Evolutionary conservation across 2,888 invertebrate species (phyloP), one percentile per base, ranked within the genome.

Genomic region (Acholoe squamosa): DNA sequence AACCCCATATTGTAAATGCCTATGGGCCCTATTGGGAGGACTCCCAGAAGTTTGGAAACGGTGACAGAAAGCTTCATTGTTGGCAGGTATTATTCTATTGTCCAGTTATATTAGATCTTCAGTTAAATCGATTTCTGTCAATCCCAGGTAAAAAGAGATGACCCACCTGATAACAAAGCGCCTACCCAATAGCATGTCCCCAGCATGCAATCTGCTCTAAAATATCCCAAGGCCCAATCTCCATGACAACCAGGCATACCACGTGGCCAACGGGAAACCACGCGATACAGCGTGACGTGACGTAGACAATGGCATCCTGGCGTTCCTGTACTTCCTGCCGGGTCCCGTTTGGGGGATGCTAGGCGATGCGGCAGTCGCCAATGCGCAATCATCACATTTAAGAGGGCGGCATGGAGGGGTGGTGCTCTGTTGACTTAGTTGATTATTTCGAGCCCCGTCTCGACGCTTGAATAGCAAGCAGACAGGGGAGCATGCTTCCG

Each of bases 301-400:
- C 61, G 19, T 0, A 61, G 61, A 61, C 61, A 61, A 61, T 61
- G 61, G 61, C 14, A 19, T 19, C 22, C 61, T n/a, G 14, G 61
- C 61, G 14, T 61, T n/a, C n/a, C 61, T n/a, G 12, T 3, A n/a
- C 61, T 61, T 61, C 61, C 61, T 43, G 61, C 19, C 19, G 61
- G 22, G 61, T 61, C 61, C 61, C 61, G 14, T n/a, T 61, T 19
- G 61, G 61, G 61, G 61, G 19, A 10, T 19, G n/a, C n/a, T n/a
- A n/a, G n/a, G n/a, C n/a, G n/a, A n/a, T 19, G n/a, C 61, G 3
- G 61, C n/a, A 19, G 61, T 61, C 61, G 61, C 61, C 61, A 61
- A 61, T 61, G 61, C n/a, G 61, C 61, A 61, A 61, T 61, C 61
- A 61, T 61, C 61, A 61, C 61, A 61, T 61, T 61, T 61, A 61